phyloP scores from a whole-genome alignment of 1,140 invertebrate genomes.

The Branchinecta lynchi region DNA sequence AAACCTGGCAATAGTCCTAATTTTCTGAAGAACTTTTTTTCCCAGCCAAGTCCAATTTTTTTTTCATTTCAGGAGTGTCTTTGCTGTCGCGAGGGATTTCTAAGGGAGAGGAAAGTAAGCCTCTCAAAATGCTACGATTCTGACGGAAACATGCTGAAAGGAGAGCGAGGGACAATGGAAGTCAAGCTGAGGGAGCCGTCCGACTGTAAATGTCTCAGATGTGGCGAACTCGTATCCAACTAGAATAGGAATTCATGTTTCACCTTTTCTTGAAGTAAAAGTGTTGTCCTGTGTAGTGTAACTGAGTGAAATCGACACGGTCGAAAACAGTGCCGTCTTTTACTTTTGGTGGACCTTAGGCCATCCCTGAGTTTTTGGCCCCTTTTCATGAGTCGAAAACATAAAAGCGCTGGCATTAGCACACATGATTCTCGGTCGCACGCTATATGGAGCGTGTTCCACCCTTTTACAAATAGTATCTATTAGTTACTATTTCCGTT shows the following conservation, averaged over 20 bases:
- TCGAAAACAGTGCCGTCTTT: too few relatives aligned
- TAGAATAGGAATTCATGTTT: background rate
- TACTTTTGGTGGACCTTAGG: too few relatives aligned
- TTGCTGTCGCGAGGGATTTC: slow-evolving; percentile 69
- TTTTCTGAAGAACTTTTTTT: too few relatives aligned
- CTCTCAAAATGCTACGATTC: slow-evolving; percentile 70
- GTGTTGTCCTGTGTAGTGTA: background rate
- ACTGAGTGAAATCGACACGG: too few relatives aligned
- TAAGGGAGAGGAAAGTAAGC: slow-evolving; percentile 59
- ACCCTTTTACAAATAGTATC: too few relatives aligned
- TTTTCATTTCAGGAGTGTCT: slow-evolving; percentile 56
- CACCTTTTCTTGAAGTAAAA: background rate
- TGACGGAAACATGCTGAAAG: slow-evolving; percentile 55
- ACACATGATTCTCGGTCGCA: too few relatives aligned
- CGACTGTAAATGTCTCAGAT: slow-evolving; percentile 77
- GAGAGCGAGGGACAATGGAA: slow-evolving; percentile 50
- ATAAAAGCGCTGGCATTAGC: too few relatives aligned
- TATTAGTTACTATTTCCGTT: too few relatives aligned
- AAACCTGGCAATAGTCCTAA: too few relatives aligned
- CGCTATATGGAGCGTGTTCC: too few relatives aligned
- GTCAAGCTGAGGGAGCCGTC: slow-evolving; percentile 65
- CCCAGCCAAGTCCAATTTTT: background rate
- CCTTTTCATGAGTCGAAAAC: too few relatives aligned
- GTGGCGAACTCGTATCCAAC: slow-evolving; percentile 36
- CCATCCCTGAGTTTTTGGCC: too few relatives aligned